A percentile compares a stretch with the other conserved stretches of the same genome.
Evolutionary conservation across 2,888 invertebrate genomes (phyloP).

Genomic region (Ferdinandea cuprea): DNA sequence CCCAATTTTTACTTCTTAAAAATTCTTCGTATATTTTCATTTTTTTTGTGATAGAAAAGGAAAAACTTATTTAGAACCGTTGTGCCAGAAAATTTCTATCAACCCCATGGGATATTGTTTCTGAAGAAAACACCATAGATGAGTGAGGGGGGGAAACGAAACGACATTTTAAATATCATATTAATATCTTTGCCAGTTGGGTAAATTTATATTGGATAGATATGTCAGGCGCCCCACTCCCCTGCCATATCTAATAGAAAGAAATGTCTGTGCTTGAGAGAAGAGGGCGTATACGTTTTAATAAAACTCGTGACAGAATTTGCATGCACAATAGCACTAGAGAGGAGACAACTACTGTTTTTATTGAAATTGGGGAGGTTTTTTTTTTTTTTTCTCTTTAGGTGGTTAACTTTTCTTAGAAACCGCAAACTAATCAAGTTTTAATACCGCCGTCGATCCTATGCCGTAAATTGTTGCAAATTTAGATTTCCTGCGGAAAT

Average conservation of each 20-base stretch:
- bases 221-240: background rate
- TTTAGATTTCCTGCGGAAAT: too few species aligned
- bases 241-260: background rate
- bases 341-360: too few species aligned
- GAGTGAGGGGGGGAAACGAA: background rate
- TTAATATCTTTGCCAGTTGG: background rate
- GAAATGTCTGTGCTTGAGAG: background rate
- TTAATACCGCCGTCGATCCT: too few species aligned
- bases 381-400: too few species aligned
- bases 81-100: slow-evolving; percentile 20
- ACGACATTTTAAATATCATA: slow-evolving; percentile 11
- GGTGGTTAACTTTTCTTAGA: too few species aligned
- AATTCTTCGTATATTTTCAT: slow-evolving; percentile 16
- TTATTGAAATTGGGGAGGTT: too few species aligned
- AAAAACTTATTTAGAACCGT: slow-evolving; percentile 23
- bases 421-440: too few species aligned
- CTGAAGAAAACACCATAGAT: background rate
- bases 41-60: background rate
- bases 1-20: slow-evolving; percentile 4
- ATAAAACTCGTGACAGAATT: slow-evolving; percentile 8
- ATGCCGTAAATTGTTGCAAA: too few species aligned
- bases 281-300: background rate
- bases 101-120: slow-evolving; percentile 6
- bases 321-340: background rate
- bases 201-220: background rate